Evolutionary conservation across 2,888 invertebrate species (phyloP).

Genomic region (Lochmaea capreae): DNA sequence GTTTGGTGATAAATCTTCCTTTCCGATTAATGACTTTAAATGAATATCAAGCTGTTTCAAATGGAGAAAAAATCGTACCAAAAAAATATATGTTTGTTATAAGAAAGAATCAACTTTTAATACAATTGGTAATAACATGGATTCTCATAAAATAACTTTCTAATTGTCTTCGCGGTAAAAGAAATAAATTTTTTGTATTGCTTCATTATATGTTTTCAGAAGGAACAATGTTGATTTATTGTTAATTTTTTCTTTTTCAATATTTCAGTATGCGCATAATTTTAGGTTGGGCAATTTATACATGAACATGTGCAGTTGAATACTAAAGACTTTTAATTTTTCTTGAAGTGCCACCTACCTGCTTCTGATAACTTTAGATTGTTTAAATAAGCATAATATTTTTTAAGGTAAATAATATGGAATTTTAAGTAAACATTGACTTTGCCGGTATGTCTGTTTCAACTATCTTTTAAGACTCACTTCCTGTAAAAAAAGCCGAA

Average conservation of each 20-base stretch:
- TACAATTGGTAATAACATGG: background rate
- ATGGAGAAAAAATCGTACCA: too few relatives aligned
- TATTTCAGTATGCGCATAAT: background rate
- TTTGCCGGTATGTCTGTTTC: background rate
- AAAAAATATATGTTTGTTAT: too few relatives aligned
- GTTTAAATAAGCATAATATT: background rate
- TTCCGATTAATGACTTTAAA: too few relatives aligned
- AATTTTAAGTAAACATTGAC: background rate
- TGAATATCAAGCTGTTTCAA: too few relatives aligned
- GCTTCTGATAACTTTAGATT: background rate
- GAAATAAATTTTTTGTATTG: background rate
- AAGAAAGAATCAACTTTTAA: background rate
- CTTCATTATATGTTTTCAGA: background rate
- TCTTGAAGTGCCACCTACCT: background rate
- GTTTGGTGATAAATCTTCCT: too few relatives aligned
- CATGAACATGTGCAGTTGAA: background rate
- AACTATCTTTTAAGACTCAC: background rate
- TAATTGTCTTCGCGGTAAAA: background rate
- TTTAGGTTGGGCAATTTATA: background rate
- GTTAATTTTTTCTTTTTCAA: background rate
- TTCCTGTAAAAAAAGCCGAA: background rate
- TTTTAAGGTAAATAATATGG: background rate
- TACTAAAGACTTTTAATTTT: background rate
- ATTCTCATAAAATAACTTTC: background rate
- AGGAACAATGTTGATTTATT: background rate